These are phyloP conservation scores for Poecile atricapillus DNA, from an alignment of 2,113 vertebrate genomes.

Conservation along the genomic window DNA sequence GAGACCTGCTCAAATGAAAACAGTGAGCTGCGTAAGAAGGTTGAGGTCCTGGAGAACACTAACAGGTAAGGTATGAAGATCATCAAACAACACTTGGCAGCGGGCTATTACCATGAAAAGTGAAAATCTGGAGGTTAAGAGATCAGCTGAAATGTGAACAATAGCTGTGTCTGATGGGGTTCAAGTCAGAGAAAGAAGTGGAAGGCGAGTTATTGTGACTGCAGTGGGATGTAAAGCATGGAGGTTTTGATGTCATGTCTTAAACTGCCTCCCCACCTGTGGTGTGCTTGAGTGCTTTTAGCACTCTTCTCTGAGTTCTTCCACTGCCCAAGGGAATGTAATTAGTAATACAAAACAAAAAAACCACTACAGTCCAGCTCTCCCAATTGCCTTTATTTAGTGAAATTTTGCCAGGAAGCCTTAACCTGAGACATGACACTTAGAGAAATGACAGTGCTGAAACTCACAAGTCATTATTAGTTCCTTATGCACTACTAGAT, in stretches of 20 bases:
- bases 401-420: background rate
- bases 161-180: background rate
- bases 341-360: background rate
- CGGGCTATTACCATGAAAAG: background rate
- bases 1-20: conserved; percentile 97
- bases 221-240: background rate
- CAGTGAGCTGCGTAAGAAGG: conserved; percentile 90
- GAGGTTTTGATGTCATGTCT: background rate
- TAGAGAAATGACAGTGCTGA: background rate
- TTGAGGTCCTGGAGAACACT: conserved; percentile 92
- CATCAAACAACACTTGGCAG: background rate
- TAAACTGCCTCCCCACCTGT: background rate
- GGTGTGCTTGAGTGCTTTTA: background rate
- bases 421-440: background rate
- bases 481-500: background rate
- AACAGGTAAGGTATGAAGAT: conserved; percentile 81
- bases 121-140: background rate
- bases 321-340: background rate
- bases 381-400: background rate
- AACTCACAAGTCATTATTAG: background rate
- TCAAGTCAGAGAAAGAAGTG: background rate
- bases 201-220: background rate
- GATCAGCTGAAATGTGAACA: background rate
- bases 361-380: background rate
- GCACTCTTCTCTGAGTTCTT: background rate